Conservation (phyloP, 2,113 vertebrate species). For the Lophochroa leadbeateri region DNA sequence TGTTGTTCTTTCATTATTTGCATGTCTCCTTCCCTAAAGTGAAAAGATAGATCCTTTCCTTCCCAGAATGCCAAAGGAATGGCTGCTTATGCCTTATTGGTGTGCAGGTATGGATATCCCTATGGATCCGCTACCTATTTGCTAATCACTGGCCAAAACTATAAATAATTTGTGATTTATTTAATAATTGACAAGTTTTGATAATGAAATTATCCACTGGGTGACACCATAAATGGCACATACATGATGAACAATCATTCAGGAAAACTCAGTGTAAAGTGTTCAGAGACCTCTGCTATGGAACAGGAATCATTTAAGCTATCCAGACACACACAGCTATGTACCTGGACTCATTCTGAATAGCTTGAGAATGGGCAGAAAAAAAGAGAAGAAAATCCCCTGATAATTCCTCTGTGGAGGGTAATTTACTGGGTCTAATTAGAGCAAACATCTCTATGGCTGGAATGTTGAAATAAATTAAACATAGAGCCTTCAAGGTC, state of each 20-base stretch:
- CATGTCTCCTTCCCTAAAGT: neutral
- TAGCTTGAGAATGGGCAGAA: neutral
- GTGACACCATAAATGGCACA: neutral
- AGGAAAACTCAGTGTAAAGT: neutral
- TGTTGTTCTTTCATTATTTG: neutral
- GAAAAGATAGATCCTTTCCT: neutral
- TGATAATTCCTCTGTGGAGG: conserved; percentile 25
- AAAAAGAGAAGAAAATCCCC: conserved; percentile 6
- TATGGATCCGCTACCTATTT: neutral
- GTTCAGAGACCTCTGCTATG: neutral
- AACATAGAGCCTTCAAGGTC: conserved; percentile 57
- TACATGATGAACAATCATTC: neutral
- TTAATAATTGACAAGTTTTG: neutral
- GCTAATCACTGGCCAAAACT: neutral
- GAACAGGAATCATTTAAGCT: neutral
- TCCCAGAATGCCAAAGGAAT: neutral
- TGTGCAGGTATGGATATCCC: neutral
- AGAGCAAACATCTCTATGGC: conserved; percentile 56
- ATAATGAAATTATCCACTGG: neutral
- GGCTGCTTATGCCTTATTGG: neutral
- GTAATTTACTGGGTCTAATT: conserved; percentile 54
- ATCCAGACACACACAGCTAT: neutral
- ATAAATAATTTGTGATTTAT: neutral
- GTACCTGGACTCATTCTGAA: neutral
- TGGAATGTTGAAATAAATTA: conserved; percentile 55